phyloP scores from a whole-genome alignment of 2,888 invertebrate genomes.

The Pasiphila rectangulata region DNA sequence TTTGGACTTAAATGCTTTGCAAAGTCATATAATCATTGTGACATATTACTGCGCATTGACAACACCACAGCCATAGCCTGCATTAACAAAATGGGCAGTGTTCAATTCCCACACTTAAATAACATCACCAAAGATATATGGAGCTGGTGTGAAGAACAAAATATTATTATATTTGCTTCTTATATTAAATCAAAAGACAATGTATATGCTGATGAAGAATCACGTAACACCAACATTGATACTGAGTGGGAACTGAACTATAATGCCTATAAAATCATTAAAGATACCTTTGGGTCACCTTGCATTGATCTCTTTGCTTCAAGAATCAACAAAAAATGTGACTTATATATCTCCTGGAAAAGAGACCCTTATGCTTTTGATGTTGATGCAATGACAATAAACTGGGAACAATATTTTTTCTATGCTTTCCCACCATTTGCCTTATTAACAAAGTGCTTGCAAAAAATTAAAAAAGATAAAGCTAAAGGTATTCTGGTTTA shows the following conservation, averaged over 20 bases:
- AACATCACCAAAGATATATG: no score
- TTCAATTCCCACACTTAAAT: slow-evolving; percentile 9
- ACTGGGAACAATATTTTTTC: slow-evolving; percentile 17
- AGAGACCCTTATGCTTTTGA: no score
- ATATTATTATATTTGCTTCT: no score
- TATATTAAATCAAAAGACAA: no score
- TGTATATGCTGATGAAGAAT: no score
- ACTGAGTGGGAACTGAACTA: slow-evolving; percentile 4
- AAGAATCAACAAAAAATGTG: slow-evolving; percentile 10
- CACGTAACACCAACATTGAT: no score
- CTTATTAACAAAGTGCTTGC: slow-evolving; percentile 20
- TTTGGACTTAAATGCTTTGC: not conserved
- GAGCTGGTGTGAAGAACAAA: no score
- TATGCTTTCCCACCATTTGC: slow-evolving; percentile 31
- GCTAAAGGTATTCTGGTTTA: slow-evolving; percentile 22
- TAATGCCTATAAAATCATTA: not conserved
- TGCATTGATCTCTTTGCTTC: slow-evolving; percentile 20
- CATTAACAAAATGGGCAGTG: no score
- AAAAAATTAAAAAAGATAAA: slow-evolving; percentile 20
- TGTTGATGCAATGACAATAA: no score
- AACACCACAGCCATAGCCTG: slow-evolving; percentile 9
- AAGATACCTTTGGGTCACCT: slow-evolving; percentile 9
- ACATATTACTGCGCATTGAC: slow-evolving; percentile 4
- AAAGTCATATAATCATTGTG: not conserved
- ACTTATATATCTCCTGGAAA: slow-evolving; percentile 17